Conservation (phyloP, 2,113 vertebrate genomes). For the Speoplatyrhinus poulsoni region DNA sequence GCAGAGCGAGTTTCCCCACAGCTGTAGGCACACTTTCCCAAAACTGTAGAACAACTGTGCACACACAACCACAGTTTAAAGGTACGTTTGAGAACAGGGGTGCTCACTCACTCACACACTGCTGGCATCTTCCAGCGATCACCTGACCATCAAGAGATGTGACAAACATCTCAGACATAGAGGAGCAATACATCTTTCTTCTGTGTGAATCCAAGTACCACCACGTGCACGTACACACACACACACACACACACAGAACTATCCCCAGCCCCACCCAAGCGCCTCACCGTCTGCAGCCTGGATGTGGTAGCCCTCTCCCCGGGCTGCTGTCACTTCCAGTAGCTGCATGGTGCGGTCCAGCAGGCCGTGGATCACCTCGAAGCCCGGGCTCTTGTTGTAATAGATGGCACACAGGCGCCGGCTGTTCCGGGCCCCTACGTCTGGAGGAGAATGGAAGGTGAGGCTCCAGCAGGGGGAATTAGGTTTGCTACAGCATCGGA, state of each 20-base stretch:
- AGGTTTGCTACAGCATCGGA: too few relatives aligned
- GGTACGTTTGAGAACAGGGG: too few relatives aligned
- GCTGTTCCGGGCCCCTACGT: slow-evolving; percentile 90
- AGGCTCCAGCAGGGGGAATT: not conserved
- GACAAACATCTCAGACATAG: too few relatives aligned
- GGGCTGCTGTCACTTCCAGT: slow-evolving; percentile 79
- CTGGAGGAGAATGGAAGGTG: slow-evolving; percentile 64
- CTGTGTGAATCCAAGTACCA: too few relatives aligned
- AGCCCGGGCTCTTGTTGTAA: slow-evolving; percentile 94
- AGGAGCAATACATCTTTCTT: not conserved
- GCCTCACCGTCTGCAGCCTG: slow-evolving; percentile 87
- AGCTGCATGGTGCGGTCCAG: slow-evolving; percentile 96
- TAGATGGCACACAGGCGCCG: slow-evolving; percentile 90
- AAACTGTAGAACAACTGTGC: too few relatives aligned
- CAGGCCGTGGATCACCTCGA: slow-evolving; percentile 97
- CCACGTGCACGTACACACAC: too few relatives aligned
- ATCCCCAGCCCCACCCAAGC: not conserved
- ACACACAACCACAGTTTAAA: too few relatives aligned
- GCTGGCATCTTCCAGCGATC: not conserved
- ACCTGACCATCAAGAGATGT: not conserved
- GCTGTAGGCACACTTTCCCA: too few relatives aligned
- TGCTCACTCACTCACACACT: not conserved
- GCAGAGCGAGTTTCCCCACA: too few relatives aligned
- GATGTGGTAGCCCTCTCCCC: slow-evolving; percentile 86
- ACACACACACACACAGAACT: too few relatives aligned